Conservation (phyloP, 2,113 vertebrate species). For the Periophthalmus modestus region DNA sequence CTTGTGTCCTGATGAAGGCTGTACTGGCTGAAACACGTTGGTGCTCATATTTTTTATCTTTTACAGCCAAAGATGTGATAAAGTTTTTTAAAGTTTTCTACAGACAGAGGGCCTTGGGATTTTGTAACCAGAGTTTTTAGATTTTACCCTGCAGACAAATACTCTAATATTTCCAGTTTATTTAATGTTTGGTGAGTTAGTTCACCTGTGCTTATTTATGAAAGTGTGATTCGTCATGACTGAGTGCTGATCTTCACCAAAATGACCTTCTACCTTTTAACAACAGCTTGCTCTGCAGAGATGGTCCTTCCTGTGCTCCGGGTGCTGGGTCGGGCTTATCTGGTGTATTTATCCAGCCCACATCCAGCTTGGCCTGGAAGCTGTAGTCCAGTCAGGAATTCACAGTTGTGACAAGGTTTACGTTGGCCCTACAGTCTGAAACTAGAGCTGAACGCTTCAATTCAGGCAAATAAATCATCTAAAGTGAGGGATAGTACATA, state of each 20-base stretch:
- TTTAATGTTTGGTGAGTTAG: too few relatives aligned
- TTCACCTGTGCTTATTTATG: background rate
- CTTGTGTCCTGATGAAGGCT: too few relatives aligned
- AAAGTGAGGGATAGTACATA: conserved; percentile 57
- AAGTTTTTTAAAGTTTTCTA: too few relatives aligned
- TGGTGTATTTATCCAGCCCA: conserved; percentile 64
- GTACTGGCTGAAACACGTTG: too few relatives aligned
- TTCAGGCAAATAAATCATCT: conserved; percentile 73
- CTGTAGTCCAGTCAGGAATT: conserved; percentile 70
- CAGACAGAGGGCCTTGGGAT: too few relatives aligned
- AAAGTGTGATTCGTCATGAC: background rate
- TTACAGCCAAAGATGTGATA: too few relatives aligned
- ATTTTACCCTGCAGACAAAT: too few relatives aligned
- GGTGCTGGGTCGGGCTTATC: conserved; percentile 58
- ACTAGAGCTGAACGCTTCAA: conserved; percentile 61
- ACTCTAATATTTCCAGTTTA: too few relatives aligned
- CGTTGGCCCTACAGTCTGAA: conserved; percentile 71
- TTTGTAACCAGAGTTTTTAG: too few relatives aligned
- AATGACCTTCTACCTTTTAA: background rate
- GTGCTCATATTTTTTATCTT: too few relatives aligned
- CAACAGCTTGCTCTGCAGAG: conserved; percentile 24
- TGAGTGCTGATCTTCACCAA: background rate
- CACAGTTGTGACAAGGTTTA: conserved; percentile 75
- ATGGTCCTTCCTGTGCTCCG: conserved; percentile 26
- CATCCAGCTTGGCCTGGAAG: conserved; percentile 71